Evolutionary conservation across 1,140 invertebrate species (phyloP).

Genomic region (Agrypnia vestita): DNA sequence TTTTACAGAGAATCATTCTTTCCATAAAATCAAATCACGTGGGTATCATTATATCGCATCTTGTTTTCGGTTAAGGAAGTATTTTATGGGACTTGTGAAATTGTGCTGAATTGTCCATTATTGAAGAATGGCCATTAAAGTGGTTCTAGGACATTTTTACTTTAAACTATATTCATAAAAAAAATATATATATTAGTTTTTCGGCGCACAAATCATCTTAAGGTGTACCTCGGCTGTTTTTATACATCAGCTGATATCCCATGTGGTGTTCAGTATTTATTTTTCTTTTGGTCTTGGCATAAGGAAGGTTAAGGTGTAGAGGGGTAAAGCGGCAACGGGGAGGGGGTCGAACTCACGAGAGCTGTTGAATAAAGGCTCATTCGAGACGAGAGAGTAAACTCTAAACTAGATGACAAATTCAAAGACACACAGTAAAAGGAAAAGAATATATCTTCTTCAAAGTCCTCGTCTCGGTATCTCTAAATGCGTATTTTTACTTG

Average conservation of each 20-base stretch:
- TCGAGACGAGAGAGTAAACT: background rate
- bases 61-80: no score
- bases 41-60: no score
- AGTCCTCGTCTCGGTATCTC: no score
- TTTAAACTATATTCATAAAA: background rate
- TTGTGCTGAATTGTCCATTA: no score
- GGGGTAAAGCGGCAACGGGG: conserved; percentile 1
- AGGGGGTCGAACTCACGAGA: conserved; percentile 1
- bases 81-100: no score
- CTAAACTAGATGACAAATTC: background rate
- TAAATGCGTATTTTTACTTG: no score
- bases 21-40: no score
- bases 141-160: no score
- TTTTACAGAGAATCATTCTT: no score
- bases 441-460: no score
- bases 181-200: background rate
- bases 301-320: conserved; percentile 34
- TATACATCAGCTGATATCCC: conserved; percentile 60
- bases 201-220: conserved; percentile 46
- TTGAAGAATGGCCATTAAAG: no score
- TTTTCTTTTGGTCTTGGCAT: conserved; percentile 36
- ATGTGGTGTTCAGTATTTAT: conserved; percentile 53
- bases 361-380: conserved; percentile 1
- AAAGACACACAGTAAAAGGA: background rate
- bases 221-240: conserved; percentile 50